These are phyloP conservation scores for Bradysia coprophila DNA, from an alignment of 1,140 invertebrate species.

Conservation along the genomic window DNA sequence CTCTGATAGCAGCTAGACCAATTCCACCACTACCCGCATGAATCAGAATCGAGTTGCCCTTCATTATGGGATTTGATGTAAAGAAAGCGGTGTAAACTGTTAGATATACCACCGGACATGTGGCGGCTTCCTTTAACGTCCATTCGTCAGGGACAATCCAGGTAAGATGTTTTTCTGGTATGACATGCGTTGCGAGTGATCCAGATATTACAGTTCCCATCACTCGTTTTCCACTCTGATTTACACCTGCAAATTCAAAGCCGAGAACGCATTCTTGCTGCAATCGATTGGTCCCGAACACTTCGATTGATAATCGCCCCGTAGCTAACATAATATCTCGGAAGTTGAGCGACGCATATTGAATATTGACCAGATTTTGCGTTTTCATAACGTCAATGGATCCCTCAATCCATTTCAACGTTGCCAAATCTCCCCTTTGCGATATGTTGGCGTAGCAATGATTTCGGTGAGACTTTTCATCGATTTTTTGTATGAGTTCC, in stretches of 20 bases:
- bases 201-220: slow-evolving; percentile 46
- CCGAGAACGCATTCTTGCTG: slow-evolving; percentile 47
- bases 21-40: slow-evolving; percentile 80
- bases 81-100: slow-evolving; percentile 70
- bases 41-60: slow-evolving; percentile 56
- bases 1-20: slow-evolving; percentile 65
- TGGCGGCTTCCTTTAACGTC: slow-evolving; percentile 72
- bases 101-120: slow-evolving; percentile 68
- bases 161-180: slow-evolving; percentile 30
- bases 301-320: slow-evolving; percentile 46
- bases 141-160: slow-evolving; percentile 71
- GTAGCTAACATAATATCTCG: slow-evolving; percentile 61
- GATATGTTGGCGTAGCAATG: slow-evolving; percentile 64
- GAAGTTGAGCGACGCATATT: slow-evolving; percentile 55
- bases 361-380: slow-evolving; percentile 27
- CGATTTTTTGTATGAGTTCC: slow-evolving; percentile 25
- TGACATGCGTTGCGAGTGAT: slow-evolving; percentile 39
- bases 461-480: slow-evolving; percentile 12
- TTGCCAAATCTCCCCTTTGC: slow-evolving; percentile 67
- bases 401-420: slow-evolving; percentile 65
- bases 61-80: slow-evolving; percentile 37
- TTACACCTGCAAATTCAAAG: slow-evolving; percentile 51
- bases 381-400: slow-evolving; percentile 21
- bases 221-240: slow-evolving; percentile 32
- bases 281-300: slow-evolving; percentile 30